phyloP scores from a whole-genome alignment of 2,888 invertebrate species.

The Monopis laevigella region DNA sequence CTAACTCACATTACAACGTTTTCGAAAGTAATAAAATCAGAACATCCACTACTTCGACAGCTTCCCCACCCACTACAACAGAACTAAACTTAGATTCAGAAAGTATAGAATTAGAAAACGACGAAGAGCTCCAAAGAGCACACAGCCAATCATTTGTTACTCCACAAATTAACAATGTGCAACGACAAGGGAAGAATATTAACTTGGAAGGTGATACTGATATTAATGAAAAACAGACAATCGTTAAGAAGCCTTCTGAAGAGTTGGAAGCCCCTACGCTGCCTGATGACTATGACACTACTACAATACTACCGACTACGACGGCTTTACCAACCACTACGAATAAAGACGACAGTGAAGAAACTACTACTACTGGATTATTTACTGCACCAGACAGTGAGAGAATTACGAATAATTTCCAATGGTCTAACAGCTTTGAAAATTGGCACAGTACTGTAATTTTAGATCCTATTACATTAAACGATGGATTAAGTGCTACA shows the following conservation, averaged over 20 bases:
- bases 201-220: constrained; percentile 28
- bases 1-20: constrained; percentile 31
- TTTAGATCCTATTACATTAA: constrained; percentile 76
- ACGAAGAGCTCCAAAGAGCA: constrained; percentile 72
- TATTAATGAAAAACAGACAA: constrained; percentile 23
- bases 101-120: constrained; percentile 59
- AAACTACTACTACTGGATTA: constrained; percentile 28
- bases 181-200: constrained; percentile 49
- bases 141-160: constrained; percentile 76
- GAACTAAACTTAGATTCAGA: constrained; percentile 51
- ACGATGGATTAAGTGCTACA: constrained; percentile 69
- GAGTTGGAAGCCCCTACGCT: constrained; percentile 51
- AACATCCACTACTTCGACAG: constrained; percentile 32
- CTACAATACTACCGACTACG: constrained; percentile 37
- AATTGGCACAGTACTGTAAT: constrained; percentile 75
- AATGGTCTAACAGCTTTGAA: constrained; percentile 52
- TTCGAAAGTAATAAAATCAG: constrained; percentile 54
- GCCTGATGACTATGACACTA: constrained; percentile 27
- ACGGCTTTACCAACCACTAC: constrained; percentile 30
- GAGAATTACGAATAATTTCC: constrained; percentile 55
- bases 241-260: constrained; percentile 42
- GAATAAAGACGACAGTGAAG: constrained; percentile 32
- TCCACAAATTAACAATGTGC: constrained; percentile 56
- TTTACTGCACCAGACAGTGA: constrained; percentile 51
- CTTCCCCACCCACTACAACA: constrained; percentile 25